These are phyloP conservation scores for Noctua comes DNA, from an alignment of 2,888 invertebrate species.

Conservation along the genomic window DNA sequence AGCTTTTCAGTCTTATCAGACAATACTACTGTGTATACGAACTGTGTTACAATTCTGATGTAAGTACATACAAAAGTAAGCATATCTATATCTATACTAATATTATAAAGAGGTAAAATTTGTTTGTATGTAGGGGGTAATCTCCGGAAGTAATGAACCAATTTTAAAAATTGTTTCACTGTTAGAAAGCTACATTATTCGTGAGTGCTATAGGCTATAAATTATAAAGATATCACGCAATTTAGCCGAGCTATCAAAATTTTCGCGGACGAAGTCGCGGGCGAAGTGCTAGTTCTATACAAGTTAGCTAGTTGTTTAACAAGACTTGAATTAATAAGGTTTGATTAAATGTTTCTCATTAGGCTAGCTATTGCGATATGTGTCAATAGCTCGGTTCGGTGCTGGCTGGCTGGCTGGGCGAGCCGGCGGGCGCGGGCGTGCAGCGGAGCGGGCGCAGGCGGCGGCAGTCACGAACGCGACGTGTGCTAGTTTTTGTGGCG, in stretches of 20 bases:
- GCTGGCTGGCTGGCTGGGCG: constrained; percentile 23
- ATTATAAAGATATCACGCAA: too few species aligned
- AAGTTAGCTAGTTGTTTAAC: too few species aligned
- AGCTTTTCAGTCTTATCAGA: not conserved
- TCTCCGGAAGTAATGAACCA: too few species aligned
- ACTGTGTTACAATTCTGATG: not conserved
- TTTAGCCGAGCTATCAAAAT: too few species aligned
- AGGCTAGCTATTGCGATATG: constrained; percentile 38
- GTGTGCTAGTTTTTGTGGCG: constrained; percentile 83
- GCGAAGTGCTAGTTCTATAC: too few species aligned
- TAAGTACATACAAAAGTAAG: not conserved
- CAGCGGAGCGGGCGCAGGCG: constrained; percentile 65
- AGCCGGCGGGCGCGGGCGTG: constrained; percentile 49
- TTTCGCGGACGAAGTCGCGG: too few species aligned
- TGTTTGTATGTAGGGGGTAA: too few species aligned
- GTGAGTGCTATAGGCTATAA: too few species aligned
- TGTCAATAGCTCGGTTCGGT: constrained; percentile 54
- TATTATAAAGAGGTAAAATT: too few species aligned
- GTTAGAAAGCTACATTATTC: too few species aligned
- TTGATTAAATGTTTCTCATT: constrained; percentile 7
- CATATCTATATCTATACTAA: not conserved
- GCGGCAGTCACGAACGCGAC: constrained; percentile 78
- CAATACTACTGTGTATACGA: not conserved
- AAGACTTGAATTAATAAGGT: not conserved
- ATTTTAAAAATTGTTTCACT: too few species aligned